A percentile compares a stretch with the other conserved stretches of the same genome.
Evolutionary conservation across 2,797 vertebrate genomes (phyloP).

Genomic region (Chrysocyon brachyurus): DNA sequence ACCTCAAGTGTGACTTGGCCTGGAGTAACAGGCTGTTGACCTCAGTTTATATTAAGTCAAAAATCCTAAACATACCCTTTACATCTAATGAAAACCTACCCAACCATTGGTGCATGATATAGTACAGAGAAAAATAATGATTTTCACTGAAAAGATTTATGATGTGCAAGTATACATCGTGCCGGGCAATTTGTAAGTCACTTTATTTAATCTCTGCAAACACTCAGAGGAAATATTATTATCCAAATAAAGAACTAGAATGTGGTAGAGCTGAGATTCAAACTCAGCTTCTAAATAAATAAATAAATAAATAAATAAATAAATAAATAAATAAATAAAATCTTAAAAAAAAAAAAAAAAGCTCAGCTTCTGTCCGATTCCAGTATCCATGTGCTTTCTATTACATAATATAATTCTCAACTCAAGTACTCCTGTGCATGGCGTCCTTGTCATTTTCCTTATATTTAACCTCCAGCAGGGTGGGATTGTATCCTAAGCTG

Average conservation of each 20-base stretch:
- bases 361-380: background rate
- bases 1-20: background rate
- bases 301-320: too few relatives aligned
- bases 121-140: background rate
- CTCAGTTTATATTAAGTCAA: background rate
- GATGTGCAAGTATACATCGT: background rate
- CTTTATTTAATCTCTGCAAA: background rate
- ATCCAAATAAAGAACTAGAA: slow-evolving; percentile 16
- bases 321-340: too few relatives aligned
- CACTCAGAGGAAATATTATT: background rate
- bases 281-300: background rate
- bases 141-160: background rate
- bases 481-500: background rate
- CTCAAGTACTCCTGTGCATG: background rate
- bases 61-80: background rate
- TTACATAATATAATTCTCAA: background rate
- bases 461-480: background rate
- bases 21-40: background rate
- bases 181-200: background rate
- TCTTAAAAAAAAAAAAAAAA: background rate
- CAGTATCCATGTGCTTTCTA: background rate
- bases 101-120: background rate
- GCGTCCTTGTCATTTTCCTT: background rate
- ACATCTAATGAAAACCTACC: background rate
- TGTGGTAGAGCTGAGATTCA: background rate